phyloP scores from a whole-genome alignment of 2,797 vertebrate genomes.

The Chloroceryle amazona region DNA sequence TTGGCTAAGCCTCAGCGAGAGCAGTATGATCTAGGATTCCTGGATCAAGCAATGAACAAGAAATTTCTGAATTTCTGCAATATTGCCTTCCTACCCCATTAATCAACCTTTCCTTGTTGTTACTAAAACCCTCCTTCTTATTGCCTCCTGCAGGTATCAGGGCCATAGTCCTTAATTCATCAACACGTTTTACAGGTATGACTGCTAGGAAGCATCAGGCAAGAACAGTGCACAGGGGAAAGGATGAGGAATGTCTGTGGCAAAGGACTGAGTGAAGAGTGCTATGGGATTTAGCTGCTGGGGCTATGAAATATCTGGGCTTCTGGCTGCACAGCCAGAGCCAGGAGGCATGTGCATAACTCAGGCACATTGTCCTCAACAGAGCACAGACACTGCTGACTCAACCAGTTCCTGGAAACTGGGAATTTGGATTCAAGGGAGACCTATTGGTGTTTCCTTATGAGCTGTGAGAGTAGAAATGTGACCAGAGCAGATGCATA shows the following conservation, averaged over 20 bases:
- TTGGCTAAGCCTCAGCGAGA: background rate
- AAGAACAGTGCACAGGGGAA: background rate
- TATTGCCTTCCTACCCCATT: background rate
- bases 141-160: background rate
- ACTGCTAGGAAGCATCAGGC: background rate
- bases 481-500: background rate
- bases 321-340: background rate
- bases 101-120: background rate
- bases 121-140: background rate
- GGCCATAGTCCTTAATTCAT: background rate
- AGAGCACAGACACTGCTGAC: background rate
- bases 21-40: background rate
- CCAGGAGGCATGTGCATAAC: background rate
- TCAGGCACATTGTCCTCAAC: background rate
- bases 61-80: background rate
- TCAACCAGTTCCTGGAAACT: background rate
- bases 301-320: background rate
- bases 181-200: rapidly evolving
- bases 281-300: background rate
- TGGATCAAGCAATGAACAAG: background rate
- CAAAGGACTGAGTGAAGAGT: background rate
- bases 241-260: background rate
- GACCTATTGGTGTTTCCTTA: background rate
- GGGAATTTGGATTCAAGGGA: background rate
- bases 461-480: background rate